Percentiles rank a stretch among this genome's conserved stretches.
Evolutionary conservation across 2,888 invertebrate species (phyloP).

Genomic region (Chloroclysta siterata): DNA sequence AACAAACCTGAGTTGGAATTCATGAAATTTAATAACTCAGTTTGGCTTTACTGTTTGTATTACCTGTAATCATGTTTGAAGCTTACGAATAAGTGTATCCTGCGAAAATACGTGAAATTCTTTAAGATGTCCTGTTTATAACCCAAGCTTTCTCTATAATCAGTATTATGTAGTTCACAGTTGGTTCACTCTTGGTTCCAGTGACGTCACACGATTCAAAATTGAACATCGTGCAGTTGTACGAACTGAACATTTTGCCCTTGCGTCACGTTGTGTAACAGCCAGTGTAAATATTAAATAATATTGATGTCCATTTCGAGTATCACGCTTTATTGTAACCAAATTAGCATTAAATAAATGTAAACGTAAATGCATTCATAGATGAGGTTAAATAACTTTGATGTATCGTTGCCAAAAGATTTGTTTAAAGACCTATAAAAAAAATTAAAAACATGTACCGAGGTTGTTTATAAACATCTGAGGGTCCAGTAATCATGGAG

Average conservation of each 20-base stretch:
- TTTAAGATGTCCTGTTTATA: conserved; percentile 11
- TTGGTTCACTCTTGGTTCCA: conserved; percentile 26
- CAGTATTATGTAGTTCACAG: background rate
- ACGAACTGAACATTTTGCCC: conserved; percentile 27
- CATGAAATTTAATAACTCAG: conserved; percentile 10
- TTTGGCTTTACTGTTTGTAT: conserved; percentile 17
- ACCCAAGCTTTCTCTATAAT: background rate
- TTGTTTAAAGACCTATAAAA: conserved; percentile 4
- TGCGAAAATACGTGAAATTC: conserved; percentile 1
- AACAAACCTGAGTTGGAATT: conserved; percentile 16
- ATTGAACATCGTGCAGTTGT: conserved; percentile 22
- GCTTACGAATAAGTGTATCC: background rate
- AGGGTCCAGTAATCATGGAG: background rate
- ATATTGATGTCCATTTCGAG: conserved; percentile 30
- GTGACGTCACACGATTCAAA: conserved; percentile 23
- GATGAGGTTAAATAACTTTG: conserved; percentile 6
- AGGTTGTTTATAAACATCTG: background rate
- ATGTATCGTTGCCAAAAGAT: conserved; percentile 5
- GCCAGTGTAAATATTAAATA: conserved; percentile 44
- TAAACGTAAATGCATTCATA: conserved; percentile 22
- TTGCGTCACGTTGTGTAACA: conserved; percentile 23
- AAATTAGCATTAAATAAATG: conserved; percentile 25
- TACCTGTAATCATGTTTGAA: background rate
- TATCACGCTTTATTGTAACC: conserved; percentile 32
- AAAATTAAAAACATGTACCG: conserved; percentile 45